Evolutionary conservation across 2,113 vertebrate genomes (phyloP).

Genomic region (Nibea coibor): DNA sequence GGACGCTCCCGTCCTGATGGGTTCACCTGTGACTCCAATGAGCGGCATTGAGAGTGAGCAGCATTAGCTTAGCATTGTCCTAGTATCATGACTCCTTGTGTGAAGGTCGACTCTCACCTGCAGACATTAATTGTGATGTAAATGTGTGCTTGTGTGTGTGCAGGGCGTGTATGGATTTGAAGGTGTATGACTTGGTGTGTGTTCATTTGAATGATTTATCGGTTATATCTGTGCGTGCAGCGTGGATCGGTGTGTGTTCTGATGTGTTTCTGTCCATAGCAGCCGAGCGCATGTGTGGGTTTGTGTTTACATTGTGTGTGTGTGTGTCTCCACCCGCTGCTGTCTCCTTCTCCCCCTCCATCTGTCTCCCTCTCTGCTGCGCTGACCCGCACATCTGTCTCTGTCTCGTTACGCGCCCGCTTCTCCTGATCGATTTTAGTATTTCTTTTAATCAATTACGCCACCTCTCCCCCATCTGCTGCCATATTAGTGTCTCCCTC

Average conservation of each 20-base stretch:
- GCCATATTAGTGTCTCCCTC: conserved; percentile 77
- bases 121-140: not conserved
- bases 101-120: not conserved
- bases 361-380: conserved; percentile 45
- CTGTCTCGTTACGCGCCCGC: conserved; percentile 67
- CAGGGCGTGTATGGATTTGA: conserved; percentile 6
- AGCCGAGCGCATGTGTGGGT: not conserved
- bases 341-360: conserved; percentile 23
- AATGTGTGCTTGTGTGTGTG: not conserved
- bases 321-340: conserved; percentile 8
- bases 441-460: conserved; percentile 77
- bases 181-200: not conserved
- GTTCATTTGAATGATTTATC: conserved; percentile 17
- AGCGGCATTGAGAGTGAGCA: too few relatives aligned
- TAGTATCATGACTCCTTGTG: not conserved
- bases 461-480: conserved; percentile 73
- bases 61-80: conserved; percentile 17
- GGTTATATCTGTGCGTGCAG: not conserved
- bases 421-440: conserved; percentile 77
- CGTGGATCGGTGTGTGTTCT: conserved; percentile 5
- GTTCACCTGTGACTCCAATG: not conserved
- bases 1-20: not conserved
- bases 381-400: conserved; percentile 77
- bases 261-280: not conserved
- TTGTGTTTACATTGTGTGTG: conserved; percentile 9